Conservation (phyloP, 1,140 invertebrate genomes). For the Ceratina australensis region DNA sequence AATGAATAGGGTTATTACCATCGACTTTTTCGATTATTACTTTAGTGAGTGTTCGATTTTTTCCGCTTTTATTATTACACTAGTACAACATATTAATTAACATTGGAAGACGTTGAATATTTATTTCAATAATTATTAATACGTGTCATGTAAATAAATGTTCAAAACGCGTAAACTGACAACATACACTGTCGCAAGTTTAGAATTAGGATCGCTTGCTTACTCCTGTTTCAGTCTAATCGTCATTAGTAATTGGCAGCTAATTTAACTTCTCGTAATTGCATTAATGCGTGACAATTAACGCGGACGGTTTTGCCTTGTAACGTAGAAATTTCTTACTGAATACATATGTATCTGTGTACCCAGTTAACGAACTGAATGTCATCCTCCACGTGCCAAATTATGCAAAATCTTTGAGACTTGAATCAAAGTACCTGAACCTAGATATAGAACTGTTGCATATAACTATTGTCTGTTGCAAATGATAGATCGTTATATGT, state of each 20-base stretch:
- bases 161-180: neutral
- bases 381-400: neutral
- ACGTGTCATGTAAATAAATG: too few species aligned
- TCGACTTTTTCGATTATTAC: too few species aligned
- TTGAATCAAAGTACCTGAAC: neutral
- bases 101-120: too few species aligned
- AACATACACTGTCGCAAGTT: neutral
- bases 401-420: neutral
- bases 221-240: neutral
- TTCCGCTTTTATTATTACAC: too few species aligned
- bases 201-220: neutral
- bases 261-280: constrained; percentile 3
- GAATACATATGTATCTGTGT: too few species aligned
- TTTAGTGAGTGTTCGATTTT: too few species aligned
- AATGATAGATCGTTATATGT: too few species aligned
- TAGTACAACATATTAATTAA: too few species aligned
- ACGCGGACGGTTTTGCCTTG: neutral
- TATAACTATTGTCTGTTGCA: neutral
- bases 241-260: neutral
- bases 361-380: too few species aligned
- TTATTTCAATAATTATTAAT: too few species aligned
- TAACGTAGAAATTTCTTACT: neutral
- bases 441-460: neutral
- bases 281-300: constrained; percentile 17
- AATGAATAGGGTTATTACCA: neutral